phyloP scores from a whole-genome alignment of 2,888 invertebrate genomes.

The Osmoderma eremita region DNA sequence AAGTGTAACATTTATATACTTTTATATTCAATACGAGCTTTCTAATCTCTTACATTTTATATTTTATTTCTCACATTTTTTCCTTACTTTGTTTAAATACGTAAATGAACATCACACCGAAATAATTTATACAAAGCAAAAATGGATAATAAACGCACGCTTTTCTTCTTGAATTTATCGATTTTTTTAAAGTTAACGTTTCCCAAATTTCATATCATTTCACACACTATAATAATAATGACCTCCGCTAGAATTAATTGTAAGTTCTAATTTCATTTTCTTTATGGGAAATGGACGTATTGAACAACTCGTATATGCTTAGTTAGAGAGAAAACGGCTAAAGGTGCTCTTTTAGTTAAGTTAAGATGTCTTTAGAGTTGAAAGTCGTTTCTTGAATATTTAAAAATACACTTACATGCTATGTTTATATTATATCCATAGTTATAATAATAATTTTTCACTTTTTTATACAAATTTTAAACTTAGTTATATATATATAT shows the following conservation, averaged over 20 bases:
- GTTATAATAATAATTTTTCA: conserved; percentile 45
- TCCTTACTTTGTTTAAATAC: too few relatives aligned
- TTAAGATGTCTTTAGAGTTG: conserved; percentile 7
- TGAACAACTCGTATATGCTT: conserved; percentile 37
- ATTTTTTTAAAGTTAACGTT: conserved; percentile 1
- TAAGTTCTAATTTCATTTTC: background rate
- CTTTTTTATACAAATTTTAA: conserved; percentile 48
- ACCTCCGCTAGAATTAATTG: background rate
- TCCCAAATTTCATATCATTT: too few relatives aligned
- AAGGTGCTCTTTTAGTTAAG: conserved; percentile 42
- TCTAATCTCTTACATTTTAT: conserved; percentile 1
- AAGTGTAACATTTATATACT: conserved; percentile 42
- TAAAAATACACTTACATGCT: conserved; percentile 49
- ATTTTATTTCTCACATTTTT: background rate
- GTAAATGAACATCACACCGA: background rate
- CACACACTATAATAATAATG: background rate
- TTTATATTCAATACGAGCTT: conserved; percentile 39
- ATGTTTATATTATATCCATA: conserved; percentile 29
- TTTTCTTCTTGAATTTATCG: background rate
- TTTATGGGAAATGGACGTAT: conserved; percentile 29
- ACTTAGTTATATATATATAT: conserved; percentile 23
- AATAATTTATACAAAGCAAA: background rate
- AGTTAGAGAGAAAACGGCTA: conserved; percentile 30
- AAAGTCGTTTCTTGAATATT: conserved; percentile 46
- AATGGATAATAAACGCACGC: too few relatives aligned